Evolutionary conservation across 1,140 invertebrate genomes (phyloP), one percentile per base, ranked within the genome.

Genomic region (Drosophila sp.): DNA sequence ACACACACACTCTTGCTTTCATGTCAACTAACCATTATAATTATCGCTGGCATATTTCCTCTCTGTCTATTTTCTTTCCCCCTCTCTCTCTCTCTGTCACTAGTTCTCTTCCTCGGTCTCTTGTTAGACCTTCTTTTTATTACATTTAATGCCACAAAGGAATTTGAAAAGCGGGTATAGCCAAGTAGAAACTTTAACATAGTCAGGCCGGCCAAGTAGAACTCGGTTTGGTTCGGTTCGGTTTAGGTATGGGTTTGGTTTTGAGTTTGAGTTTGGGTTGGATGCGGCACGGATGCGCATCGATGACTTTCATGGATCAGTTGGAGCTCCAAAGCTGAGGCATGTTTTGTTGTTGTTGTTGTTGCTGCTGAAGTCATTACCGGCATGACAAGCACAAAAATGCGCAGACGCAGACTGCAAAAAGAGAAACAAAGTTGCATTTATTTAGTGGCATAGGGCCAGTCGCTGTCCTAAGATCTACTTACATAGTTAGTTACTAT

Each of bases 331-430:
- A 87, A 87, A 68, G 67, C 60, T 68, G 72, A 79, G 76, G 72
- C 79, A 86, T 73, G 79, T 86, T 73, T 72, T 72, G 27, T 62
- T 79, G 62, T 70, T 69, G 68, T 55, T 64, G 40, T 27, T 73
- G 27, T 61, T 76, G 66, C 69, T 73, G 76, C 66, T 83, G 72
- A 41, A 81, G 75, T 90, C 87, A 90, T 90, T 90, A 90, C 87
- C 83, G 87, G 87, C 87, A 90, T 90, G 87, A 90, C 87, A 90
- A 90, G 82, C 87, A 83, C 79, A 86, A 90, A 90, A 90, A 90
- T 90, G 87, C 76, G 79, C 25, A 60, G 72, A 68, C 65, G 64
- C 40, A 17, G 64, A 60, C 58, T 68, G 72, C 76, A 61, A 38
- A 54, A 32, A 62, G 32, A 44, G 10, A 64, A 41, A 50, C 50